Base-by-base conservation (phyloP, 2,888 invertebrate genomes). In the Ptychoptera contaminata region DNA sequence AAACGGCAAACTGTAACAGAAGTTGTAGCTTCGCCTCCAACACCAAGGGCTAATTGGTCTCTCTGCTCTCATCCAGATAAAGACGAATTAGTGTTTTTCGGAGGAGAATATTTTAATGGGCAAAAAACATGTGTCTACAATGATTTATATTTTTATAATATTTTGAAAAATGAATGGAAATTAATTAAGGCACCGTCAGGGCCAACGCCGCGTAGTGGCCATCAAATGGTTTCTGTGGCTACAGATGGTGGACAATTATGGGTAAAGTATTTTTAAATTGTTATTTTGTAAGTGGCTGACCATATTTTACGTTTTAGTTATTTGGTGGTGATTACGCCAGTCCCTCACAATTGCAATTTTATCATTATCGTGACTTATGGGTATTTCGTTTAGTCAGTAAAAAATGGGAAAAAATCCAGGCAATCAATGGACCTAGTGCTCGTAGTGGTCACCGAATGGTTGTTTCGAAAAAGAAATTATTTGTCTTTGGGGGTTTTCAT, bases 311-410 rank as follows among this genome's bases (percentile, higher is more conserved):
- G 15, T 46, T 47, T 6, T 30, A 64, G 65, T n/a, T 65, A 40
- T 93, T 92, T 68, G 94, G 93, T 8, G 94, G 94, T 2, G 93
- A 94, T 67, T 92, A 82, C 67, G 82, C 88, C 4, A 91, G 87
- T 57, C 85, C 86, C 0, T 78, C 84, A 0, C 90, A 92, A 59
- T 78, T 84, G 14, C 93, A 93, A 64, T 94, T 91, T 63, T 82
- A 91, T 58, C 93, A 94, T 60, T 93, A 90, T 62, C 80, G 78
- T 58, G 93, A 94, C 60, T 68, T 94, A 0, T 94, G 93, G 92
- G 77, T 85, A 45, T 85, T 79, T 58, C 80, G 82, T 51, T 62
- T 92, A 0, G 72, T 73, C 31, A 72, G 74, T 0, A 79, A 79
- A 52, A 77, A 74, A 59, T 94, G 93, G 93, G 83, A 90, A 54